Conservation (phyloP, 2,888 invertebrate genomes). For the Diarsia brunnea region DNA sequence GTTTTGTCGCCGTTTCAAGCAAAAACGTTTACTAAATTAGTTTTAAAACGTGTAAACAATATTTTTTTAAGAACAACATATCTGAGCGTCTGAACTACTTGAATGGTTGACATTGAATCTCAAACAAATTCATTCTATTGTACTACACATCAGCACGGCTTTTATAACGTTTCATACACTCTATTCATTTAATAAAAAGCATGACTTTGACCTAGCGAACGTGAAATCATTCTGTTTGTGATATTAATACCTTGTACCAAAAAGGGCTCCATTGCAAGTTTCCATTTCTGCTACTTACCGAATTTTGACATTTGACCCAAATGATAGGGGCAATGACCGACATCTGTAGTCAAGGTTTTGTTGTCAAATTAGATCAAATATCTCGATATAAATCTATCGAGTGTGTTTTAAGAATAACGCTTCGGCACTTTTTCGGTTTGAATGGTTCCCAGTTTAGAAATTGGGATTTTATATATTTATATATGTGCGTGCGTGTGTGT, state of each 20-base stretch:
- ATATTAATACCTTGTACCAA: slow-evolving; percentile 55
- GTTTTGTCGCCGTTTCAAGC: no score
- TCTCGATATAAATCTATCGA: neutral
- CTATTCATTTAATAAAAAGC: slow-evolving; percentile 45
- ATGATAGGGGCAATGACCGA: slow-evolving; percentile 42
- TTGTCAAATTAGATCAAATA: slow-evolving; percentile 22
- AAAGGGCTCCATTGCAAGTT: slow-evolving; percentile 42
- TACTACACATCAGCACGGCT: slow-evolving; percentile 47
- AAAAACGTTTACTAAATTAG: neutral
- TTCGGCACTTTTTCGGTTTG: no score
- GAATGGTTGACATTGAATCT: slow-evolving; percentile 51
- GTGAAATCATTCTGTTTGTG: slow-evolving; percentile 48
- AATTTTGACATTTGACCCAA: slow-evolving; percentile 45
- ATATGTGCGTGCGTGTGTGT: no score
- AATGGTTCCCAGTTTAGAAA: no score
- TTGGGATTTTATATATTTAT: no score
- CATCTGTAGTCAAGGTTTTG: slow-evolving; percentile 32
- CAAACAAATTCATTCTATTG: slow-evolving; percentile 45
- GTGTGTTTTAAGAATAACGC: neutral
- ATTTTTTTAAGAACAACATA: slow-evolving; percentile 14
- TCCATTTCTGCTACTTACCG: neutral
- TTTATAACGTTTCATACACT: slow-evolving; percentile 22
- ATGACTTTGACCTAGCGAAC: slow-evolving; percentile 57
- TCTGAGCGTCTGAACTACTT: slow-evolving; percentile 29
- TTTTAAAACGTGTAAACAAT: neutral